Evolutionary conservation across 2,113 vertebrate species (phyloP).

Genomic region (Gobio gobio): DNA sequence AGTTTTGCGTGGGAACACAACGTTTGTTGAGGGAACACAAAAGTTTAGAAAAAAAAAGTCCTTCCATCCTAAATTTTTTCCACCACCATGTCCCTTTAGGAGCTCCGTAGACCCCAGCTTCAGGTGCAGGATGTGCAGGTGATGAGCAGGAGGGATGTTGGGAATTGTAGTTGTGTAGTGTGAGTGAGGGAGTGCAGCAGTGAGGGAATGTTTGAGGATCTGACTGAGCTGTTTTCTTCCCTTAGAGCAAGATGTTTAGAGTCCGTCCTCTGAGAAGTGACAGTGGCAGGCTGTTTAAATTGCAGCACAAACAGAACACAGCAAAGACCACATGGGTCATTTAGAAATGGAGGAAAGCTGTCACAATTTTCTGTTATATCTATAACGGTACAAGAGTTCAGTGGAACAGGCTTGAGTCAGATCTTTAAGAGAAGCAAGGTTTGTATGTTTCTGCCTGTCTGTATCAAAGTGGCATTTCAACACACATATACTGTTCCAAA

Average conservation of each 20-base stretch:
- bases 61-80: no score
- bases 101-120: no score
- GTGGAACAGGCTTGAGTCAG: background rate
- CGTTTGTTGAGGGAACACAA: no score
- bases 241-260: background rate
- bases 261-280: background rate
- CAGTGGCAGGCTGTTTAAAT: constrained; percentile 17
- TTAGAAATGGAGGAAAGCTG: constrained; percentile 2
- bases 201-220: background rate
- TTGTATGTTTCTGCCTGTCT: background rate
- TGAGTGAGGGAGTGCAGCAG: no score
- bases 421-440: background rate
- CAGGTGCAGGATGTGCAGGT: no score
- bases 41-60: no score
- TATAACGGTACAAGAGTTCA: background rate
- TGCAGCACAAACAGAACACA: constrained; percentile 3
- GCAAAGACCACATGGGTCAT: constrained; percentile 1
- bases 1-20: no score
- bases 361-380: background rate
- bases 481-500: constrained; percentile 1
- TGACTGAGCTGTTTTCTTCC: background rate
- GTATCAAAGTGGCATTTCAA: background rate
- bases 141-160: no score
- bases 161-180: no score
- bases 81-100: no score